Base-by-base conservation (phyloP, 2,113 vertebrate species). In the Menidia beryllina region DNA sequence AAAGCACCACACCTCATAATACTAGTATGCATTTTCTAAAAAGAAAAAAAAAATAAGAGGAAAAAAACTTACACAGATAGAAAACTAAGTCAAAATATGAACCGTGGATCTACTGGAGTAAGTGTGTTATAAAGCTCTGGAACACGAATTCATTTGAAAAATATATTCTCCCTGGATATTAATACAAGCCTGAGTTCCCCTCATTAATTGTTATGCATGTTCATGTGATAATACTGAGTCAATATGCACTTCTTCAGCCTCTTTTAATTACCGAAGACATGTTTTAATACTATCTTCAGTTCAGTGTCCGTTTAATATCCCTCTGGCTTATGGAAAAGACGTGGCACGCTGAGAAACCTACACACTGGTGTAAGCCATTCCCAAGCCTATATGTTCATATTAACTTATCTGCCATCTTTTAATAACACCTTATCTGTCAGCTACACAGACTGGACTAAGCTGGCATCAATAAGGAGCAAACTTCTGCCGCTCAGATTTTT, bases 401-500 rank as follows among this genome's bases (percentile, higher is more conserved):
- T 26, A 64, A 65, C 65, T 69, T 23, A 59, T 75, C 65, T 60
- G 45, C 47, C 47, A 69, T 79, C 13, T 68, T 65, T 80, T 64
- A 39, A 47, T 52, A 38, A 66, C 30, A 26, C 24, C 54, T 60
- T 52, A 63, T 58, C 60, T 30, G 75, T 73, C 51, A 36, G 59
- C 27, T 27, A 38, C 43, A 55, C 21, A 45, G 53, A 69, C 53
- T 23, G 39, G 60, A 41, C 38, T 60, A 41, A 69, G 38, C 36
- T 50, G 48, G 51, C 47, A 63, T 94, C 93, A 97, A 93, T 97
- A 97, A 68, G 96, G 96, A 92, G 96, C 94, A 91, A 96, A 97
- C 93, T 97, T 97, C 93, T 97, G 96, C 66, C 95, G 93, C 60
- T 97, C 96, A 38, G 95, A 95, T 91, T 97, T 97, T 94, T 96